Evolutionary conservation across 1,140 invertebrate genomes (phyloP), one percentile per base, ranked within the genome.

Genomic region (Bombus balteatus): DNA sequence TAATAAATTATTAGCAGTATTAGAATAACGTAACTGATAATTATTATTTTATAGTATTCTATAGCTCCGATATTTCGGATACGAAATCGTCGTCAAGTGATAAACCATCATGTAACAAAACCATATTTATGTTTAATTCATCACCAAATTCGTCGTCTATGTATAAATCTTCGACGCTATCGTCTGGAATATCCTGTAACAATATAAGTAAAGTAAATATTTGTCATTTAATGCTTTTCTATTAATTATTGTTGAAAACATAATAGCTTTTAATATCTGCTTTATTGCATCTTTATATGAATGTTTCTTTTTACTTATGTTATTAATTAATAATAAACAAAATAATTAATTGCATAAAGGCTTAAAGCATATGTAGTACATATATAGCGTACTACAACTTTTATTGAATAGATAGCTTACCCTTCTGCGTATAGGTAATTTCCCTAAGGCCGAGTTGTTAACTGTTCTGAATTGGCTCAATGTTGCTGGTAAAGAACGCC

Each of bases 101-200:
- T 79, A 83, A 41, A 34, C 89, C 80, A n/a, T 91, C 88, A 18
- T 92, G 74, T 81, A 93, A 81, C n/a, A 94, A 87, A 47, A 92
- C 66, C 91, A 94, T 90, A 80, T 94, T 94, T 32, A 92, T 79
- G 41, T 92, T 94, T 70, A 94, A 90, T 72, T 43, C 90, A 37
- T 91, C 89, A 18, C 86, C 92, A 59, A 94, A 94, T 81, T 94
- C 93, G 77, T 94, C 93, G 34, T 94, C 93, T 81, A 94, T 93
- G 34, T 94, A 94, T 65, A 94, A 73, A 73, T 94, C 93, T 73
- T 94, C 93, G 5, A 90, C 74, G 3, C 88, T 91, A 80, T 41
- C 91, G 43, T 90, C 88, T 34, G 79, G 80, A 37, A 89, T 9
- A 70, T 91, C 88, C 89, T 92, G 74, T 22, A 92, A 92, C n/a